Conservation (phyloP, 2,888 invertebrate genomes). For the Euzophera pinguis region DNA sequence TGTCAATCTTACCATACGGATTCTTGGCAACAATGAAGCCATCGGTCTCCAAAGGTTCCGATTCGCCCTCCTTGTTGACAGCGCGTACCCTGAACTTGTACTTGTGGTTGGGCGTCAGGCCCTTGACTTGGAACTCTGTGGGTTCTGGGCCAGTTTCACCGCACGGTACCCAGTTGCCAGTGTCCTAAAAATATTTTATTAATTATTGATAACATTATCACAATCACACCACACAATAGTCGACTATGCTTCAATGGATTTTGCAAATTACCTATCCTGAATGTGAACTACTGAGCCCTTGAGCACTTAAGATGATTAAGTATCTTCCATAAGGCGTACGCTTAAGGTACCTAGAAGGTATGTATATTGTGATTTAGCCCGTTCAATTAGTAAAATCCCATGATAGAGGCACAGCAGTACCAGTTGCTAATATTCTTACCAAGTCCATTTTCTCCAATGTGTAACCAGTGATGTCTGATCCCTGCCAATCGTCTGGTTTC, state of each 20-base stretch:
- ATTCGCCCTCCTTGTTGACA: conserved; percentile 98
- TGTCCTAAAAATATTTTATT: conserved; percentile 75
- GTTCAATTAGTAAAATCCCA: no score
- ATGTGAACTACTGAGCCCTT: no score
- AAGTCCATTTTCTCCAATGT: conserved; percentile 97
- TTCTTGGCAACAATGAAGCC: conserved; percentile 95
- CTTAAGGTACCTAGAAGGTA: no score
- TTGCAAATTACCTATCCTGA: no score
- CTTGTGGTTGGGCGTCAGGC: conserved; percentile 95
- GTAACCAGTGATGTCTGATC: conserved; percentile 93
- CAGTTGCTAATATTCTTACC: conserved; percentile 46
- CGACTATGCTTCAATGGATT: no score
- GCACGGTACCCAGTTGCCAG: conserved; percentile 97
- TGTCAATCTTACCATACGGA: conserved; percentile 96
- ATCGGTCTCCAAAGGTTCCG: conserved; percentile 95
- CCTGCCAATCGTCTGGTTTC: conserved; percentile 92
- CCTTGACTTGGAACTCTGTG: conserved; percentile 90
- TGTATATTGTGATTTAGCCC: no score
- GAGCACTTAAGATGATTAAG: no score
- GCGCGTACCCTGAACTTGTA: conserved; percentile 99
- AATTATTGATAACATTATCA: not conserved
- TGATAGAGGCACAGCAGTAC: no score
- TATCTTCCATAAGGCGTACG: no score
- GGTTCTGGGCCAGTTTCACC: conserved; percentile 93
- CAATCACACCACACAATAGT: no score